Conservation (phyloP, 1,140 invertebrate species). For the Eulimnadia texana region DNA sequence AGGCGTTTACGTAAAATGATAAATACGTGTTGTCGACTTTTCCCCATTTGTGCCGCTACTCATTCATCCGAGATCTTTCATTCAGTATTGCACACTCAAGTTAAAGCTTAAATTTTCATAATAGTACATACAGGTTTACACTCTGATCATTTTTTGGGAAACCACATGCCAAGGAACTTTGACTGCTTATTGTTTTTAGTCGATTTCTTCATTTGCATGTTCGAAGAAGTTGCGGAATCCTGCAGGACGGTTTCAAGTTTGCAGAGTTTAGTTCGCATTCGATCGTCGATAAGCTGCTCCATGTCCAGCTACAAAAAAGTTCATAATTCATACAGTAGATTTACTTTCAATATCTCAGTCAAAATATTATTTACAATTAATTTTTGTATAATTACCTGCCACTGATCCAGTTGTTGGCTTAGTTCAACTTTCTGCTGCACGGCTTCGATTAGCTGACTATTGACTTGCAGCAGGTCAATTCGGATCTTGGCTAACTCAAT, state of each 20-base stretch:
- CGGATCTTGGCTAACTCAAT: slow-evolving; percentile 72
- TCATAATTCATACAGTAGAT: too few species aligned
- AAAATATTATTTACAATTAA: too few species aligned
- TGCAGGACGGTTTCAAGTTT: slow-evolving; percentile 29
- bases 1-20: too few species aligned
- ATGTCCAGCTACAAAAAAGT: slow-evolving; percentile 90
- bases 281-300: slow-evolving; percentile 78
- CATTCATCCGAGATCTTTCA: too few species aligned
- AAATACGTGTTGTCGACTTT: too few species aligned
- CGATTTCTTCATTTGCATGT: background rate
- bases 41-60: too few species aligned
- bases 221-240: background rate
- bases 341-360: too few species aligned
- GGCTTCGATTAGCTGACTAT: slow-evolving; percentile 83
- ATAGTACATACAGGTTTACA: too few species aligned
- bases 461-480: slow-evolving; percentile 80
- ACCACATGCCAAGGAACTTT: background rate
- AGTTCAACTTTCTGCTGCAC: slow-evolving; percentile 89
- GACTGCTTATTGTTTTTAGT: background rate
- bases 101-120: too few species aligned
- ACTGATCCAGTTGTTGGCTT: slow-evolving; percentile 86
- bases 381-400: slow-evolving; percentile 54
- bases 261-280: slow-evolving; percentile 65
- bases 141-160: background rate
- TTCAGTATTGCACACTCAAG: too few species aligned